A percentile compares a stretch with the other conserved stretches of the same genome.
Conservation (phyloP, 2,113 vertebrate species). For the Proteles cristata region DNA sequence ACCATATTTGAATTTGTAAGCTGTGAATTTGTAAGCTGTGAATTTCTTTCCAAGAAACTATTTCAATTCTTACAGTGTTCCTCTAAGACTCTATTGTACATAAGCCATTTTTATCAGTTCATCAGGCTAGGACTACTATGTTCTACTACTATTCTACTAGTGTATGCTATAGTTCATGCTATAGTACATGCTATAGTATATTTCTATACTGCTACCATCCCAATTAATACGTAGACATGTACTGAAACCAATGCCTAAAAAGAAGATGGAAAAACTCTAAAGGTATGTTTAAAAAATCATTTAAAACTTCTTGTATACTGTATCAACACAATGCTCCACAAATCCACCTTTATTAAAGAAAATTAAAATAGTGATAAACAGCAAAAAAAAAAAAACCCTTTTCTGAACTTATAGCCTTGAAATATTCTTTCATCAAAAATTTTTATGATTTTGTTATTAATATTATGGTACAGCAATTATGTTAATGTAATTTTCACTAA, state of each 20-base stretch:
- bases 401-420: constrained; percentile 65
- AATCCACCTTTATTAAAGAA: not conserved
- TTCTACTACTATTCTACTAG: too few species aligned
- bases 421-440: constrained; percentile 67
- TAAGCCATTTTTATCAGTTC: constrained; percentile 6
- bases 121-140: not conserved
- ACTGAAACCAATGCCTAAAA: not conserved
- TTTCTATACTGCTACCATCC: not conserved
- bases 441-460: constrained; percentile 51
- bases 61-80: not conserved
- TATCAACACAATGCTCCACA: not conserved
- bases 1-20: not conserved
- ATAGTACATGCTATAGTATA: too few species aligned
- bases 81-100: not conserved
- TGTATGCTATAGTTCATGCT: too few species aligned
- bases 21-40: not conserved
- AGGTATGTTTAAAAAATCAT: constrained; percentile 29
- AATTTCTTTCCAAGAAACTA: not conserved
- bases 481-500: constrained; percentile 66
- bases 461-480: constrained; percentile 19
- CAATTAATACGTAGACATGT: not conserved
- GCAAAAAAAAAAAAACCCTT: constrained; percentile 11
- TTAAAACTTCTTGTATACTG: not conserved
- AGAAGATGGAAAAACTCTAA: not conserved
- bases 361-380: not conserved